Evolutionary conservation across 2,888 invertebrate species (phyloP).

Genomic region (Crioceris asparagi): DNA sequence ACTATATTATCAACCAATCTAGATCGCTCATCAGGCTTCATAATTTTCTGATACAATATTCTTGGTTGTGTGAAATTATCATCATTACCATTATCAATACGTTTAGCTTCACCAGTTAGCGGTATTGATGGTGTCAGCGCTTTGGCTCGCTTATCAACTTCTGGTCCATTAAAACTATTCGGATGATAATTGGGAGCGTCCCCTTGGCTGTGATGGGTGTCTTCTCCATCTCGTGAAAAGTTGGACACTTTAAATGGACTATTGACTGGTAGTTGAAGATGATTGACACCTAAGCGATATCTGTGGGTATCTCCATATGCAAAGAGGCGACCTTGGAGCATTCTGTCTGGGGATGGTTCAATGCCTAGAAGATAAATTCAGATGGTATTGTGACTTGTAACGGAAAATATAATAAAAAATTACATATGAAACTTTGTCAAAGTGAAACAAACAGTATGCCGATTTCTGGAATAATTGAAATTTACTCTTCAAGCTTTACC

Average conservation of each 20-base stretch:
- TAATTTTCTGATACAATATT: constrained; percentile 38
- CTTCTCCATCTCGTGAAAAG: constrained; percentile 79
- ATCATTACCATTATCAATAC: constrained; percentile 71
- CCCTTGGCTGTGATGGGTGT: constrained; percentile 57
- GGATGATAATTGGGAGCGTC: constrained; percentile 96
- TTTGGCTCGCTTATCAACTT: constrained; percentile 51
- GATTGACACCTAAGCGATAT: constrained; percentile 84
- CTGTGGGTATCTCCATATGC: constrained; percentile 87
- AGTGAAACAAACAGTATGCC: no score
- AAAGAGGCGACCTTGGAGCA: constrained; percentile 82
- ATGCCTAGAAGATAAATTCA: constrained; percentile 48
- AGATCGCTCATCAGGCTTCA: constrained; percentile 59
- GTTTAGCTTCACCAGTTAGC: constrained; percentile 62
- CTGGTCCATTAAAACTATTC: constrained; percentile 86
- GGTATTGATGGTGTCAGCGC: constrained; percentile 47
- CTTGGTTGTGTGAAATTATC: constrained; percentile 85
- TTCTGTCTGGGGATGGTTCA: constrained; percentile 86
- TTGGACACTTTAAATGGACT: constrained; percentile 72
- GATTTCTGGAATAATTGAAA: no score
- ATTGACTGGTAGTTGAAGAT: constrained; percentile 86
- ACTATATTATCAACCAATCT: constrained; percentile 72
- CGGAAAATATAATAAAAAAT: no score
- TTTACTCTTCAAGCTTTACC: no score
- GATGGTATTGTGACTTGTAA: neutral
- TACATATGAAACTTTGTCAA: no score